Conservation (phyloP, 2,113 vertebrate genomes). For the Rhodinocichla rosea region DNA sequence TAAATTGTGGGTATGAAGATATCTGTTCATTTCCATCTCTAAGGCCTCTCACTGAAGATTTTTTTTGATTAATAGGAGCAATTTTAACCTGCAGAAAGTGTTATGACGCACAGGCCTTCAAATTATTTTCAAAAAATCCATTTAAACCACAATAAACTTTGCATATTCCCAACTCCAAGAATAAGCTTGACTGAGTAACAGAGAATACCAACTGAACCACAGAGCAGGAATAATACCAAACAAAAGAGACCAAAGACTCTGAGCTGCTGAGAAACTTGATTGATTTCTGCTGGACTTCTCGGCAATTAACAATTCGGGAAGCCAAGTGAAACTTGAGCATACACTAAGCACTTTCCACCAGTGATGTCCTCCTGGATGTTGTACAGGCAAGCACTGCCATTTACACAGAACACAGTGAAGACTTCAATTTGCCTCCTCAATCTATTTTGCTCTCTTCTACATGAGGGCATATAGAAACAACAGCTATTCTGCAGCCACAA, state of each 20-base stretch:
- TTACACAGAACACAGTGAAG: neutral
- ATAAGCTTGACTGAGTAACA: neutral
- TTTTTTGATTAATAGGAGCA: neutral
- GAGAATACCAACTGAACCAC: neutral
- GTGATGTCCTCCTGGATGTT: neutral
- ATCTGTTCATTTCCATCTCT: neutral
- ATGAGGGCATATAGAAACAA: neutral
- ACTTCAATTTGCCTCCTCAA: neutral
- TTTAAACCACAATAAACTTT: too few species aligned
- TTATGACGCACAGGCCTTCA: neutral
- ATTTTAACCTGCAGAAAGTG: neutral
- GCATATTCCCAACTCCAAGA: neutral
- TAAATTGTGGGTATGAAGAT: neutral
- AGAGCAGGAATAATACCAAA: neutral
- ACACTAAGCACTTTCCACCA: neutral
- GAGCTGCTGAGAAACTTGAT: neutral
- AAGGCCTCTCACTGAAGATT: neutral
- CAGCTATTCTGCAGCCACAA: neutral
- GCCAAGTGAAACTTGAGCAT: neutral
- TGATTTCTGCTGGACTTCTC: neutral
- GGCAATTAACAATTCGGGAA: accelerated
- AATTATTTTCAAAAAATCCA: too few species aligned
- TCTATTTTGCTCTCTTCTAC: neutral
- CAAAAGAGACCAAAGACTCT: neutral
- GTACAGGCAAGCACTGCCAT: too few species aligned